Conservation (phyloP, 1,140 invertebrate species). For the Callitettix versicolor region DNA sequence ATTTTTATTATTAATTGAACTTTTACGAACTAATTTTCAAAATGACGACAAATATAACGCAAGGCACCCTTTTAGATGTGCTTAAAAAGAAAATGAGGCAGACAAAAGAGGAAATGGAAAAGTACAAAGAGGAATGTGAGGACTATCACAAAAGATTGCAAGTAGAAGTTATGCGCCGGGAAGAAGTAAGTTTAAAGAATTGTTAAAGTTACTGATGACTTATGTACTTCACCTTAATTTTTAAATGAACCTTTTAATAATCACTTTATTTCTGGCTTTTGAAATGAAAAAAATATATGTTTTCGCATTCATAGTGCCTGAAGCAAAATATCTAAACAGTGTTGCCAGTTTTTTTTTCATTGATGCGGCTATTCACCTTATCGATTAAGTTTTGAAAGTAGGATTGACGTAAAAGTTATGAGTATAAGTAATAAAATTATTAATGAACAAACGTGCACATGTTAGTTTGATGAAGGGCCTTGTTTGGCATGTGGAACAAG, state of each 20-base stretch:
- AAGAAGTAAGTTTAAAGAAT: slow-evolving; percentile 70
- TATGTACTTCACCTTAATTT: too few species aligned
- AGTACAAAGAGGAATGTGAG: slow-evolving; percentile 91
- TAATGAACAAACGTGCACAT: too few species aligned
- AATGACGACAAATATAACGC: slow-evolving; percentile 77
- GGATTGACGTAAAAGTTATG: too few species aligned
- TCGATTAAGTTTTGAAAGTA: neutral
- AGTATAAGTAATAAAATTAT: too few species aligned
- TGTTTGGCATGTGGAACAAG: too few species aligned
- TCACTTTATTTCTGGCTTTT: too few species aligned
- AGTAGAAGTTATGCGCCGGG: slow-evolving; percentile 79
- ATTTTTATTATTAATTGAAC: slow-evolving; percentile 11
- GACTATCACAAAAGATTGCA: slow-evolving; percentile 83
- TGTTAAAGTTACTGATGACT: too few species aligned
- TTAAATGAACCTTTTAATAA: too few species aligned
- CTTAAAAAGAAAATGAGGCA: slow-evolving; percentile 99
- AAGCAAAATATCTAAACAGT: slow-evolving; percentile 2
- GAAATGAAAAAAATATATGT: too few species aligned
- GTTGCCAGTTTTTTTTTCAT: slow-evolving; percentile 11
- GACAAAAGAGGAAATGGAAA: slow-evolving; percentile 95
- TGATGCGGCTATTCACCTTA: slow-evolving; percentile 2
- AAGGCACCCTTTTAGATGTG: slow-evolving; percentile 83
- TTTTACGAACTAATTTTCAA: slow-evolving; percentile 28
- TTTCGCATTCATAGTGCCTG: neutral
- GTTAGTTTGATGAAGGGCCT: too few species aligned